Base-by-base conservation (phyloP, 2,888 invertebrate genomes). In the Protophormia terraenovae region DNA sequence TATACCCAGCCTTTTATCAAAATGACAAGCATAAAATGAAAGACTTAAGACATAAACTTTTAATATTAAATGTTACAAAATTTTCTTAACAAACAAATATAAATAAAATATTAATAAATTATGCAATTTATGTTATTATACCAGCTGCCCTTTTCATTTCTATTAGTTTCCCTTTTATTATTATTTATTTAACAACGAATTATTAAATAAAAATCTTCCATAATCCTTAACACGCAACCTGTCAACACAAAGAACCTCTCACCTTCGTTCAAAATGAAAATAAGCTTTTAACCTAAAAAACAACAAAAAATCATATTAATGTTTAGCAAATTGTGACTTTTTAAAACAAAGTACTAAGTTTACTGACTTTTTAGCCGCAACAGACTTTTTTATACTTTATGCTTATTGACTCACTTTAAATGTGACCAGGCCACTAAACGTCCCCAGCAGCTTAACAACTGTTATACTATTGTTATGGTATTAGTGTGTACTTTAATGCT, bases 151-250 rank as follows among this genome's bases (percentile, higher is more conserved):
- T 75, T 75, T 75, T 32, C 24, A 29, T 64, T 75, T 50, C 19
- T 38, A 14, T 12, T 22, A 19, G 19, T 62, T 78, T 75, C 29
- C 14, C 55, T 66, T 47, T 38, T 77, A 45, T n/a, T 6, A n/a
- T 55, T 19, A 7, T 53, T 50, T 50, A 27, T 22, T 55, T n/a
- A 22, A 29, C 29, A 41, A 29, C 3, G 16, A n/a, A 41, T 45
- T 29, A 32, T 73, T 60, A 27, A 14, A 24, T 35, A 64, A 77
- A 60, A 67, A 47, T 58, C 45, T 66, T 79, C 77, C 73, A 73
- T 82, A 85, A 85, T 55, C 55, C 38, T 60, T 62, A 47, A 38
- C 81, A 85, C 84, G 84, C 84, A 85, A 85, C 84, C 84, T 85
- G 84, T 81, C 78, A 78, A 55, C 84, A 78, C 50, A 67, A 55